phyloP scores from a whole-genome alignment of 2,888 invertebrate genomes.

The Leptinotarsa haldemani region DNA sequence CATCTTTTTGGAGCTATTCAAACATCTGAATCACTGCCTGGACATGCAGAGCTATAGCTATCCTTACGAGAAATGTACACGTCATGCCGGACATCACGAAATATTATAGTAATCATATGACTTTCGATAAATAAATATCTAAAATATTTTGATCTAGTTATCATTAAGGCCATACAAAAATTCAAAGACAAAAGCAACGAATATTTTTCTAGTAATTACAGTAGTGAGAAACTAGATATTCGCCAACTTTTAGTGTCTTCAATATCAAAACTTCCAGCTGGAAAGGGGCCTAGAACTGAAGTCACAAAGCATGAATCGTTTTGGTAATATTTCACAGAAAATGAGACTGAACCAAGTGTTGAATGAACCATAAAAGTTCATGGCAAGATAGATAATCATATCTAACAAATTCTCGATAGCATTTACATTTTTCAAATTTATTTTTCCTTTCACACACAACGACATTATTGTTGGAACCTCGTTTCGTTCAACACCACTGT shows the following conservation, averaged over 20 bases:
- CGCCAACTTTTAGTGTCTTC: background rate
- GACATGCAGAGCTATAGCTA: slow-evolving; percentile 14
- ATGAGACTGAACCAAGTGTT: too few species aligned
- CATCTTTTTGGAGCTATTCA: background rate
- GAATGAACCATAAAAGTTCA: too few species aligned
- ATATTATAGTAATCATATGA: background rate
- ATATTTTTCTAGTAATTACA: background rate
- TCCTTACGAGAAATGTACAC: too few species aligned
- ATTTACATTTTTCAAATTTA: too few species aligned
- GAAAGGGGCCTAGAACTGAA: too few species aligned
- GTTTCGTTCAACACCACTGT: too few species aligned
- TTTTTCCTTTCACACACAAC: too few species aligned
- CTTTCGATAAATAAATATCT: slow-evolving; percentile 9
- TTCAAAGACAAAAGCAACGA: slow-evolving; percentile 37
- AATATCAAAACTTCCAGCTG: background rate
- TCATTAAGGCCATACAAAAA: slow-evolving; percentile 37
- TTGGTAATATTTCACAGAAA: background rate
- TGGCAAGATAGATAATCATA: too few species aligned
- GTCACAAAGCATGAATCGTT: background rate
- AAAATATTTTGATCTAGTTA: slow-evolving; percentile 42
- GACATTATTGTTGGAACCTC: too few species aligned
- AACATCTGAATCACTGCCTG: background rate
- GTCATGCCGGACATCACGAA: background rate
- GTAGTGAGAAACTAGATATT: background rate
- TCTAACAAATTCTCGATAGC: too few species aligned